Evolutionary conservation across 2,113 vertebrate genomes (phyloP), one percentile per base, ranked within the genome.

Genomic region (Zosterops borbonicus): DNA sequence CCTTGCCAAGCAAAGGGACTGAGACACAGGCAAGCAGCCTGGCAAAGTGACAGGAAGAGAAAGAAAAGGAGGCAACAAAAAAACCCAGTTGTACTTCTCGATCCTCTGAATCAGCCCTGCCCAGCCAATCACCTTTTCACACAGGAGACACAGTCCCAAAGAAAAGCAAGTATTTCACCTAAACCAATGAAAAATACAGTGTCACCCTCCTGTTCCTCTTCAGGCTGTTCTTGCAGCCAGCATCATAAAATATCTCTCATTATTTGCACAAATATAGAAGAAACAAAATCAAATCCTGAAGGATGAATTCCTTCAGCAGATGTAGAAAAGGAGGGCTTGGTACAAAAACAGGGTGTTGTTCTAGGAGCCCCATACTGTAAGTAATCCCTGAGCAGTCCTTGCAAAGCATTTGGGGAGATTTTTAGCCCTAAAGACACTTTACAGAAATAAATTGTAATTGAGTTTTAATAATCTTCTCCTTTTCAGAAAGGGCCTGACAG

Each of bases 401-500:
- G 70, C 55, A 94, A 50, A 89, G 95, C 52, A 33, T 89, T 19
- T 42, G 90, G 90, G 92, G 70, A 95, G 63, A 55, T 95, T 91
- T 94, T 94, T 90, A 88, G 83, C 91, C 91, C 90, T 93, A 97
- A 96, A 88, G 96, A 96, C 94, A 78, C 96, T 97, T 95, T 91
- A 95, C 95, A 96, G 97, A 97, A 98, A 97, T 94, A 97, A 97
- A 95, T 95, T 74, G 90, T 95, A 95, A 97, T 96, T 96, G 97
- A 97, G 95, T 95, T 90, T 95, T 96, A 95, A 98, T 96, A 97
- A 98, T 96, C 97, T 94, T 93, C 97, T 93, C 96, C 97, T 92
- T 98, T 97, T 97, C 97, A 97, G 97, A 97, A 95, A 97, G 93
- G 95, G 95, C 92, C 96, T 97, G 97, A 97, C 96, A 97, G 97